Conservation (phyloP, 2,888 invertebrate genomes). For the Hofmannophila pseudospretella region DNA sequence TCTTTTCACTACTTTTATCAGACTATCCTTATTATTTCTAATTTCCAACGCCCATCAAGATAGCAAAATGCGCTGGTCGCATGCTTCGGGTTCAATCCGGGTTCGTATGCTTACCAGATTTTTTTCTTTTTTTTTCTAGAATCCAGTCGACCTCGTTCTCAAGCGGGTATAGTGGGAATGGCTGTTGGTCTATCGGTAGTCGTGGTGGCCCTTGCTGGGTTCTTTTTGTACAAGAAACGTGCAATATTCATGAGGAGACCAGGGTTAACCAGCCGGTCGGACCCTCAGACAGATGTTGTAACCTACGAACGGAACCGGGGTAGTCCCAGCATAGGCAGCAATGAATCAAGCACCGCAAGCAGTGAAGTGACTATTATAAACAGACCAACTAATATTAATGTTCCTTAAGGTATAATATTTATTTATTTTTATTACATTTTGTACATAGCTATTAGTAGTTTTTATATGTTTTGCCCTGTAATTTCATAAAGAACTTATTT, state of each 20-base stretch:
- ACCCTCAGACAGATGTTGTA: neutral
- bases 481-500: too few species aligned
- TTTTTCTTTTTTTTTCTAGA: slow-evolving; percentile 14
- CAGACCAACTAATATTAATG: neutral
- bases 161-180: slow-evolving; percentile 48
- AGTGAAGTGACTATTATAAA: neutral
- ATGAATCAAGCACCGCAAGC: neutral
- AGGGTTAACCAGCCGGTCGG: neutral
- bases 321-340: too few species aligned
- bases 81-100: too few species aligned
- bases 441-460: too few species aligned
- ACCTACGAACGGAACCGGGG: too few species aligned
- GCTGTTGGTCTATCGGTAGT: slow-evolving; percentile 31
- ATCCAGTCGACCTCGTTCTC: slow-evolving; percentile 17
- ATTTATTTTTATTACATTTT: neutral
- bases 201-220: slow-evolving; percentile 28
- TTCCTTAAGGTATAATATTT: neutral
- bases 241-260: neutral
- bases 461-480: too few species aligned
- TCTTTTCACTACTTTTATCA: too few species aligned
- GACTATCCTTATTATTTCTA: too few species aligned
- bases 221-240: slow-evolving; percentile 31
- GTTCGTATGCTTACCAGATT: too few species aligned
- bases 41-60: too few species aligned
- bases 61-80: too few species aligned